Evolutionary conservation across 2,797 vertebrate genomes (phyloP), one percentile per base, ranked within the genome.

Genomic region (Holocentrus rufus): DNA sequence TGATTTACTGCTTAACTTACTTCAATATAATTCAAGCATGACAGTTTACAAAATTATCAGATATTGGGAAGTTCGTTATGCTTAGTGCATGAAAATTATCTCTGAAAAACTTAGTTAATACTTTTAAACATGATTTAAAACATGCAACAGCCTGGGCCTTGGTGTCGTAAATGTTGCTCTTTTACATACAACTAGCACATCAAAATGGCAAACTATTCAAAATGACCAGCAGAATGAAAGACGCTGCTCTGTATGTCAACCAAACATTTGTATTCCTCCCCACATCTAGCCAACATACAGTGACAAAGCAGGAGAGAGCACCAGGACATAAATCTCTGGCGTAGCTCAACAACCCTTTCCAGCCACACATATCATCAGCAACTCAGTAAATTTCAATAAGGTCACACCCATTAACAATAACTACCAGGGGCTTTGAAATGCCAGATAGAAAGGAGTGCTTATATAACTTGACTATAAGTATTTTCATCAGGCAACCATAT

Each of bases 161-260:
- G 42, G 42, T 11, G 73, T 80, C 73, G 80, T 76, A 81, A 64
- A 63, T 72, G 80, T 66, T 75, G 66, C 63, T 83, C 70, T 64
- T 30, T 57, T 8, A 31, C 31, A 77, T 65, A 57, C 55, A 64
- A 65, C 34, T 50, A 54, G 65, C 60, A 54, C 39, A 58, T n/a
- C 30, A n/a, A 58, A 56, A 27, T 18, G 39, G 30, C 27, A 49
- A 69, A 61, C 22, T 50, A 56, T 67, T 61, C 42, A 55, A 47
- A 76, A 64, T 27, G 61, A 61, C 46, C 22, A 15, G 34, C 58
- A 44, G 7, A 39, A 46, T 39, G 17, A 50, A 60, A 61, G 20
- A 31, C 18, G 46, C 36, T 17, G 25, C 13, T 31, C 60, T 31
- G 18, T 44, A 42, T 30, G 44, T 61, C 58, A 71, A 54, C 50